Conservation (phyloP, 2,888 invertebrate species). For the Clostera curtula region DNA sequence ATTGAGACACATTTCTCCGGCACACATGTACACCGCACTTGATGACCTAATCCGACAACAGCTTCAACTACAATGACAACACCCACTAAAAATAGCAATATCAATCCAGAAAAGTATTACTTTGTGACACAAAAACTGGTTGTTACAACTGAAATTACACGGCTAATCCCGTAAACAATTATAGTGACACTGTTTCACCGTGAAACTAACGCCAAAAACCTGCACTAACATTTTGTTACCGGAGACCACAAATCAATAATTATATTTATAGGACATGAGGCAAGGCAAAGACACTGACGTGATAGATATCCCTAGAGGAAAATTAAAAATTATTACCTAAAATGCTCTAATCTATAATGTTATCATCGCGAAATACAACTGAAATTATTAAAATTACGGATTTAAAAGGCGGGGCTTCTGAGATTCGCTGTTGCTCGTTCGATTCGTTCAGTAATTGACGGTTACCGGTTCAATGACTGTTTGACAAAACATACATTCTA, state of each 20-base stretch:
- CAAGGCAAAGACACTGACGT: no score
- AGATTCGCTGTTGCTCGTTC: constrained; percentile 61
- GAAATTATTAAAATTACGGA: constrained; percentile 57
- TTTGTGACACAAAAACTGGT: constrained; percentile 42
- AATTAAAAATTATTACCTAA: constrained; percentile 59
- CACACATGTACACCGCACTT: constrained; percentile 66
- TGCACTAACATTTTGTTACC: constrained; percentile 43
- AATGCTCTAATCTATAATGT: constrained; percentile 49
- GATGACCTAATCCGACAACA: constrained; percentile 72
- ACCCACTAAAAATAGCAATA: constrained; percentile 78
- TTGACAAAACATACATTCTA: constrained; percentile 34
- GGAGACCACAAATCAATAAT: constrained; percentile 60
- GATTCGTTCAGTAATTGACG: constrained; percentile 59
- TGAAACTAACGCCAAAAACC: constrained; percentile 37
- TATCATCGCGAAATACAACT: constrained; percentile 62
- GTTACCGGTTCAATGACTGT: constrained; percentile 59
- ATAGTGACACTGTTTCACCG: constrained; percentile 31
- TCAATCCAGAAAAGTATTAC: constrained; percentile 44
- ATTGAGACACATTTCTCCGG: constrained; percentile 54
- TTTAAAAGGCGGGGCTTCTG: constrained; percentile 67
- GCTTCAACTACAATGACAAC: constrained; percentile 69
- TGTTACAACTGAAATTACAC: constrained; percentile 20
- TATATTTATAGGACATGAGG: no score
- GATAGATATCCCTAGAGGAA: no score
- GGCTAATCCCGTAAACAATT: constrained; percentile 26